phyloP scores from a whole-genome alignment of 2,888 invertebrate species.

The Disparrhopalites patrizii region DNA sequence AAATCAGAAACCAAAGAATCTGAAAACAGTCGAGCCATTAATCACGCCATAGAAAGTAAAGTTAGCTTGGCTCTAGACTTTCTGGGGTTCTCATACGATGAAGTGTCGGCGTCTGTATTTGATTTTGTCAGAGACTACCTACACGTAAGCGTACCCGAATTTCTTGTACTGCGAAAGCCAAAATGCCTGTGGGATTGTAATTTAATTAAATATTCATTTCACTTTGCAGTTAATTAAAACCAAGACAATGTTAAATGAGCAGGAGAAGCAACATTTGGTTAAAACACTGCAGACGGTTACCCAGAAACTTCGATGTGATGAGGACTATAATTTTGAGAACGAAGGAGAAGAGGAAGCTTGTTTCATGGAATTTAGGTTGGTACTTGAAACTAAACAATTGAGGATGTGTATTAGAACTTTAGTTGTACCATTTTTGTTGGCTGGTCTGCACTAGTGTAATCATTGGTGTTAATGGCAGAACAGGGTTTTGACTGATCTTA shows the following conservation, averaged over 20 bases:
- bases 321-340: slow-evolving; percentile 55
- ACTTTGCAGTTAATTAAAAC: slow-evolving; percentile 52
- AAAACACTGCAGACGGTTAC: slow-evolving; percentile 54
- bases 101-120: slow-evolving; percentile 55
- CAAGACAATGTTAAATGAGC: slow-evolving; percentile 49
- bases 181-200: no score
- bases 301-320: slow-evolving; percentile 56
- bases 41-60: slow-evolving; percentile 51
- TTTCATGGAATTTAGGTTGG: slow-evolving; percentile 54
- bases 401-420: no score
- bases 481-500: background rate
- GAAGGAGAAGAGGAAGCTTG: slow-evolving; percentile 58
- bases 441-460: background rate
- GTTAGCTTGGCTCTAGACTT: slow-evolving; percentile 54
- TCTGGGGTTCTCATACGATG: slow-evolving; percentile 55
- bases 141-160: slow-evolving; percentile 46
- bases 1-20: slow-evolving; percentile 35
- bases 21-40: slow-evolving; percentile 39
- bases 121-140: slow-evolving; percentile 56
- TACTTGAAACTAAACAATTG: background rate
- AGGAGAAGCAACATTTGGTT: slow-evolving; percentile 52
- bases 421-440: background rate
- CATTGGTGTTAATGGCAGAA: slow-evolving; percentile 26
- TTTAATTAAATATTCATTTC: background rate
- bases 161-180: background rate